Conservation (phyloP, 2,888 invertebrate genomes). For the Falcaria lacertinaria region DNA sequence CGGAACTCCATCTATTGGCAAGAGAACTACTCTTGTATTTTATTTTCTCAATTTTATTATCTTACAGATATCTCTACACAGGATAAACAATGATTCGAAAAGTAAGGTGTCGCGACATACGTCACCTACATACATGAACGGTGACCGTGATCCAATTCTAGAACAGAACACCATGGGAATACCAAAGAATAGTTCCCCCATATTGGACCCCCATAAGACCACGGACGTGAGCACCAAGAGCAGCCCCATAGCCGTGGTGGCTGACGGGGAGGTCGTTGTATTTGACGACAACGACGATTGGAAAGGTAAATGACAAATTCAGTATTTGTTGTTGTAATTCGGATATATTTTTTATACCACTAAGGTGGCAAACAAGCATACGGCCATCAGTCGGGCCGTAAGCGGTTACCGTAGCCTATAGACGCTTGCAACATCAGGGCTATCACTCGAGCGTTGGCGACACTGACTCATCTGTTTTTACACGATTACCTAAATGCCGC, state of each 20-base stretch:
- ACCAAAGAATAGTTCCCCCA: slow-evolving; percentile 71
- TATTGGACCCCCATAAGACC: slow-evolving; percentile 68
- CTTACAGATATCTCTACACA: slow-evolving; percentile 67
- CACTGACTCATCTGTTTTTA: too few relatives aligned
- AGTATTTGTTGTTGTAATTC: too few relatives aligned
- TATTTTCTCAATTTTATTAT: background rate
- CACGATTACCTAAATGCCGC: too few relatives aligned
- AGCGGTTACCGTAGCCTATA: too few relatives aligned
- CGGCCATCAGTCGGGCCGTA: too few relatives aligned
- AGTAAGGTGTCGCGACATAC: slow-evolving; percentile 74
- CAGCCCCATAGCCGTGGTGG: slow-evolving; percentile 82
- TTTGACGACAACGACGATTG: slow-evolving; percentile 93
- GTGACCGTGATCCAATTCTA: slow-evolving; percentile 51
- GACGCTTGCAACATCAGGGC: too few relatives aligned
- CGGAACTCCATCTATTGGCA: too few relatives aligned
- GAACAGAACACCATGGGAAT: slow-evolving; percentile 60
- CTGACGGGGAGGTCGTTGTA: slow-evolving; percentile 89
- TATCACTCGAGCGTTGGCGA: too few relatives aligned
- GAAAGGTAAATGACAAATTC: slow-evolving; percentile 74
- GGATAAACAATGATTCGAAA: slow-evolving; percentile 70
- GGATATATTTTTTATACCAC: too few relatives aligned
- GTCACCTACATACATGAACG: slow-evolving; percentile 70
- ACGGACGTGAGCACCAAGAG: slow-evolving; percentile 65
- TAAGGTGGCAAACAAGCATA: too few relatives aligned
- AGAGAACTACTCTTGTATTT: too few relatives aligned